These are phyloP conservation scores for Emydocephalus ijimae DNA, from an alignment of 2,113 vertebrate species.

Conservation along the genomic window DNA sequence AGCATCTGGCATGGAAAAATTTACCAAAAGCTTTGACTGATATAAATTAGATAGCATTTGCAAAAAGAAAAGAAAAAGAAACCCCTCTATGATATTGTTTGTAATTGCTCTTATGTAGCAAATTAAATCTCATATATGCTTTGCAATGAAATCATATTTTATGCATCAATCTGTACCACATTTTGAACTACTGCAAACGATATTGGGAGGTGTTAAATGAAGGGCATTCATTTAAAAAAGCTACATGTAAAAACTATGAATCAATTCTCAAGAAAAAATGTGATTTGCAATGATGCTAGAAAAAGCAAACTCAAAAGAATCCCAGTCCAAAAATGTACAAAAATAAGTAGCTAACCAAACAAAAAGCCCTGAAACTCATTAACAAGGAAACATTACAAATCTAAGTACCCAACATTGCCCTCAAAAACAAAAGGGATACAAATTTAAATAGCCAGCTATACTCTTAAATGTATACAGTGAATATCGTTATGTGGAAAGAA, in stretches of 20 bases:
- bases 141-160: constrained; percentile 66
- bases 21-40: constrained; percentile 76
- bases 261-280: constrained; percentile 56
- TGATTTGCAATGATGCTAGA: constrained; percentile 60
- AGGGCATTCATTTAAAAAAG: constrained; percentile 50
- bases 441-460: constrained; percentile 65
- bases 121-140: constrained; percentile 66
- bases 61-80: constrained; percentile 39
- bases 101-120: constrained; percentile 65
- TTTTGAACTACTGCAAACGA: constrained; percentile 57
- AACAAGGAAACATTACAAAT: constrained; percentile 65
- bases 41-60: constrained; percentile 77
- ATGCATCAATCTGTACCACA: constrained; percentile 59
- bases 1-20: constrained; percentile 88
- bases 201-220: constrained; percentile 59
- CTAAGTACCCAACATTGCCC: constrained; percentile 66
- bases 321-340: constrained; percentile 68
- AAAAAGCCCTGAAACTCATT: constrained; percentile 53
- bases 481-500: constrained; percentile 65
- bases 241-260: constrained; percentile 63
- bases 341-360: constrained; percentile 60
- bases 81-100: constrained; percentile 61
- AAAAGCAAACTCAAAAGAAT: constrained; percentile 64
- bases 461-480: constrained; percentile 64
- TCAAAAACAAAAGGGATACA: constrained; percentile 60